Percentiles rank a stretch among this genome's conserved stretches.
phyloP scores from a whole-genome alignment of 1,140 invertebrate species.

The Amphibalanus amphitrite region DNA sequence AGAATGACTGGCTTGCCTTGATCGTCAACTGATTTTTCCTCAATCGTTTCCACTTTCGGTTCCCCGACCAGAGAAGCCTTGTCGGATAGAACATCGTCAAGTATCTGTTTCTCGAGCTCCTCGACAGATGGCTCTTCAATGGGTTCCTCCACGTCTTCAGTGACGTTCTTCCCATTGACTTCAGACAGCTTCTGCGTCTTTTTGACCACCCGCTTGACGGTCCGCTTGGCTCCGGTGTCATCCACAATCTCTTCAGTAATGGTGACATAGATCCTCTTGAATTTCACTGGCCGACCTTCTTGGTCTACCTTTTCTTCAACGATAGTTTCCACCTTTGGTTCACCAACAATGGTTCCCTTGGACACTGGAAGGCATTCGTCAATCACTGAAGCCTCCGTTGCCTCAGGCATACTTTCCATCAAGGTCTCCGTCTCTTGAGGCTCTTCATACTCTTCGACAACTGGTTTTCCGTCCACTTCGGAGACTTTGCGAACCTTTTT shows the following conservation, averaged over 20 bases:
- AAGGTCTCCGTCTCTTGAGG: background rate
- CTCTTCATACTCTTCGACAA: background rate
- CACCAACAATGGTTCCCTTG: background rate
- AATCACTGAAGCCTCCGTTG: background rate
- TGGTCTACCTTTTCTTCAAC: background rate
- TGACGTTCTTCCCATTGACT: background rate
- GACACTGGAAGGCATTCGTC: background rate
- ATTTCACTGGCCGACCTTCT: background rate
- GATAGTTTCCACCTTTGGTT: background rate
- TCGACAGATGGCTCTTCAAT: background rate
- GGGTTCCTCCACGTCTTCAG: background rate
- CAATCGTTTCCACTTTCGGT: background rate
- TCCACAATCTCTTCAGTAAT: background rate
- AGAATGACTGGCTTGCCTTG: background rate
- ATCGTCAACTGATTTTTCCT: background rate
- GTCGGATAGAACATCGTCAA: background rate
- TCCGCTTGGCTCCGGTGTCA: background rate
- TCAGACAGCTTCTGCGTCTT: background rate
- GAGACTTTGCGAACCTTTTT: background rate
- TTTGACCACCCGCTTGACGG: background rate
- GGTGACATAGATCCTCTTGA: background rate
- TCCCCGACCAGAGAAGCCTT: background rate
- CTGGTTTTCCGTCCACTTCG: background rate
- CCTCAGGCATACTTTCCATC: background rate
- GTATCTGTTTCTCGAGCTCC: background rate